phyloP scores from a whole-genome alignment of 2,888 invertebrate species.

The Gibbula magus region DNA sequence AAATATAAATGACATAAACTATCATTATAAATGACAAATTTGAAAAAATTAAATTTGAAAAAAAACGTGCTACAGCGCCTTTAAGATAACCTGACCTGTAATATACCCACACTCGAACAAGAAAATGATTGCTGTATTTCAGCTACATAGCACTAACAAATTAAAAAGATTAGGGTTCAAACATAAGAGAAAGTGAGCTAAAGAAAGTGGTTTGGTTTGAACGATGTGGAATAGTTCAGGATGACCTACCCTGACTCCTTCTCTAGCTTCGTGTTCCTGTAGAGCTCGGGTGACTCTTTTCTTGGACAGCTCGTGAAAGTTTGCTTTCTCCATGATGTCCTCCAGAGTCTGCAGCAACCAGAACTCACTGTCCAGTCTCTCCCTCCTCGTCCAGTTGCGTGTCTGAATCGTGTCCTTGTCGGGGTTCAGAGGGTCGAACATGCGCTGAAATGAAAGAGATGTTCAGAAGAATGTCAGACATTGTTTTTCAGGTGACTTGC shows the following conservation, averaged over 20 bases:
- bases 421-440: slow-evolving; percentile 74
- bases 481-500: no score
- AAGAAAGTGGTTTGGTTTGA: neutral
- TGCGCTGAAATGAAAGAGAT: slow-evolving; percentile 52
- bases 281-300: slow-evolving; percentile 59
- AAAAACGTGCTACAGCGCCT: no score
- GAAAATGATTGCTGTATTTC: no score
- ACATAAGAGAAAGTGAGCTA: neutral
- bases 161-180: no score
- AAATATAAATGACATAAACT: no score
- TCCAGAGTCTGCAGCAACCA: slow-evolving; percentile 71
- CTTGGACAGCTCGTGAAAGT: slow-evolving; percentile 70
- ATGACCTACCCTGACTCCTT: slow-evolving; percentile 67
- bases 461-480: neutral
- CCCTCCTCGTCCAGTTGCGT: slow-evolving; percentile 62
- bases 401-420: slow-evolving; percentile 73
- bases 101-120: no score
- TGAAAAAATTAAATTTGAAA: no score
- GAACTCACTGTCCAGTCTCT: slow-evolving; percentile 73
- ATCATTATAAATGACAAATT: no score
- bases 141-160: no score
- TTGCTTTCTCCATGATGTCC: slow-evolving; percentile 70
- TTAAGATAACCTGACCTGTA: no score
- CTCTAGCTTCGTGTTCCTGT: slow-evolving; percentile 60
- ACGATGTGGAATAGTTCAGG: no score